Evolutionary conservation across 2,888 invertebrate genomes (phyloP), one percentile per base, ranked within the genome.

Genomic region (Netelia fuscicornis): DNA sequence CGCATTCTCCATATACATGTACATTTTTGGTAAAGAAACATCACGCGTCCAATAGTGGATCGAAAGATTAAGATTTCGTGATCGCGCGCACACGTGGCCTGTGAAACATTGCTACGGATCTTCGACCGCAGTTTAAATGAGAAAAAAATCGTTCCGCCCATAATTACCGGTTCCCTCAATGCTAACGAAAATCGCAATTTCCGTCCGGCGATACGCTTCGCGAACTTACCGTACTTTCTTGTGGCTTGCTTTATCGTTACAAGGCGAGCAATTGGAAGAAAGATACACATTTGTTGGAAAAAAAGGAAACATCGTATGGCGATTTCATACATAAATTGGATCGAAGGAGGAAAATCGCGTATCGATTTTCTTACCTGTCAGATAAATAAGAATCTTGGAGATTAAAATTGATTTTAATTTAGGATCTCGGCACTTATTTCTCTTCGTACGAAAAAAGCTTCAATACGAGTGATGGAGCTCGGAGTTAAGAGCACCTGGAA

Each of bases 1-100:
- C 37, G 54, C 54, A 54, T 17, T 54, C 3, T 23, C 10, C 17
- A 17, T 56, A 17, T 56, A 56, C 20, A 56, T 56, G 9, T 17
- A 62, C 48, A 62, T 37, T 62, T 74, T 17, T 62, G 52, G 25
- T 62, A 75, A 60, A 44, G 68, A 75, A 75, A 64, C 25, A 62
- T 78, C 79, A 75, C 74, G 79, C 74, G 70, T 8, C 23, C 44
- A 23, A n/a, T 44, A 70, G 54, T 74, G 62, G 25, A 60, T 20
- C 56, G 17, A 25, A 20, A 65, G 23, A 62, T 23, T 67, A 67
- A 58, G 13, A 56, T 48, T 75, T 48, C 37, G 17, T 23, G 81
- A 71, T 72, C 54, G 44, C 67, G 10, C 30, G 58, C 76, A 68
- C 75, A 64, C 74, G 30, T 25, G 13, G 58, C 44, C 25, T 42